Base-by-base conservation (phyloP, 1,140 invertebrate genomes). In the Medauroidea extradentata region DNA sequence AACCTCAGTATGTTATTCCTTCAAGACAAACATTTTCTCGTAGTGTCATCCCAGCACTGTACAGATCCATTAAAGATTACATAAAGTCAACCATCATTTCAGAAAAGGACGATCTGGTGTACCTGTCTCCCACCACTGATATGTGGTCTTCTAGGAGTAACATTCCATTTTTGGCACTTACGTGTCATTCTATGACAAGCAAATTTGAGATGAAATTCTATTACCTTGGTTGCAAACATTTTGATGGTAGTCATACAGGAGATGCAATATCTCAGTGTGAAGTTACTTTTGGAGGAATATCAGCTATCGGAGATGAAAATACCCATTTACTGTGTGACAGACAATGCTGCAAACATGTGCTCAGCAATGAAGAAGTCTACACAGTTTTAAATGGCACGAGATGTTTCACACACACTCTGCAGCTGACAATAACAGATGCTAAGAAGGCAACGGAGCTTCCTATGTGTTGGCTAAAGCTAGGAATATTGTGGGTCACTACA, bases 331-430 rank as follows among this genome's bases (percentile, higher is more conserved):
- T 25, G 29, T 29, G 53, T 59, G 14, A 59, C 57, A 21, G 57
- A 59, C 44, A 59, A 59, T 57, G 57, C 57, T 18, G 14, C 13
- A 25, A 59, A 57, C 27, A 59, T 59, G 11, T 27, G 19, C 23
- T 18, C 27, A 21, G 57, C 57, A 46, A 38, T 59, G 16, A 19
- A 25, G 1, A 59, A 50, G 16, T 38, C 18, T 46, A 25, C 18
- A 19, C 44, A 46, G 24, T 21, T n/a, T n/a, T 21, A 46, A 25
- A 4, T 61, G 42, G 38, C 44, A 24, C 39, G 19, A 25, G 44
- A n/a, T 61, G 60, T 38, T 61, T 61, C 43, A 38, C 43, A 16
- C 60, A 61, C 46, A 61, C 60, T 19, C 54, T 61, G 38, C 60
- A 60, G 29, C 56, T 61, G 24, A 27, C 23, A 7, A 42, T 61